Percentiles rank a stretch among this genome's conserved stretches.
Evolutionary conservation across 2,888 invertebrate species (phyloP).

Genomic region (Geotrupes spiniger): DNA sequence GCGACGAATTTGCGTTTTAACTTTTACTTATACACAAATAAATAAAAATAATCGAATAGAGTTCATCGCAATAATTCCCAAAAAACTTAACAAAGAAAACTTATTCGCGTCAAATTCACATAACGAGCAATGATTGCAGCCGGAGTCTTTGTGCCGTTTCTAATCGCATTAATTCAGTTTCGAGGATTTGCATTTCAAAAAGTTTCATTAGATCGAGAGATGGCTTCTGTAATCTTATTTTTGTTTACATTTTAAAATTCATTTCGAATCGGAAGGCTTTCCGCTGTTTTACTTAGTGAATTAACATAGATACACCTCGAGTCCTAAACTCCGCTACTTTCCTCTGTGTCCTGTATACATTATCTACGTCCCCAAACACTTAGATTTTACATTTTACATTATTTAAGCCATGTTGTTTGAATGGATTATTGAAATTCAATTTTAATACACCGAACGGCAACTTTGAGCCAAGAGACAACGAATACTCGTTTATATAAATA

Average conservation of each 20-base stretch:
- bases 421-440: too few species aligned
- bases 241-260: conserved; percentile 28
- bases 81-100: not conserved
- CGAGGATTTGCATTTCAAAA: conserved; percentile 17
- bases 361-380: conserved; percentile 1
- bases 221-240: conserved; percentile 26
- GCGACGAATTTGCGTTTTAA: too few species aligned
- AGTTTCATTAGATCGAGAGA: conserved; percentile 12
- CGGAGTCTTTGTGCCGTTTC: conserved; percentile 6
- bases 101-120: not conserved
- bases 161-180: conserved; percentile 16
- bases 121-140: not conserved
- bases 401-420: too few species aligned
- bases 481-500: too few species aligned
- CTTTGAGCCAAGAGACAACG: too few species aligned
- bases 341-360: conserved; percentile 1
- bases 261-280: conserved; percentile 21
- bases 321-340: not conserved
- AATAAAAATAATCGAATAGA: too few species aligned
- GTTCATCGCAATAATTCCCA: too few species aligned
- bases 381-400: not conserved
- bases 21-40: too few species aligned
- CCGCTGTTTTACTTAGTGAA: conserved; percentile 26
- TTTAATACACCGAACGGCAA: too few species aligned
- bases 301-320: conserved; percentile 24